Base-by-base conservation (phyloP, 2,888 invertebrate genomes). In the Patella ulyssiponensis region DNA sequence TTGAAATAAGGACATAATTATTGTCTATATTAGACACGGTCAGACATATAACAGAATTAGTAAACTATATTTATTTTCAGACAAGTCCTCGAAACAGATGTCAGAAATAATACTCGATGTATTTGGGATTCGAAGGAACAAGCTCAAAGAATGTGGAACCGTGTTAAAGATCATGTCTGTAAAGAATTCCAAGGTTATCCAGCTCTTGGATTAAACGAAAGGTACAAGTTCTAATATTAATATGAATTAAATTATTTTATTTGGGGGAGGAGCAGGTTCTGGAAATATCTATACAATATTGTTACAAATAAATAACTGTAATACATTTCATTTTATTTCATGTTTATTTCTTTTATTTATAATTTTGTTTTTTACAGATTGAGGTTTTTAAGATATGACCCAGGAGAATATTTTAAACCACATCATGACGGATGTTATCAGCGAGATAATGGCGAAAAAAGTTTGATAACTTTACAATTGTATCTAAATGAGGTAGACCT, bases 181-280 rank as follows among this genome's bases (percentile, higher is more conserved):
- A 75, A 80, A 23, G 75, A 71, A 1, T 88, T 82, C 82, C 79
- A 80, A 9, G 74, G 74, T 2, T 70, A 80, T 64, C 69, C 77
- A 75, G 82, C 85, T 15, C 44, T 87, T n/a, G 88, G 86, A 12
- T 73, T 89, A 9, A 89, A 88, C 80, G 88, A 89, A 82, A 86
- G 88, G 88, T 88, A 76, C 44, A 7, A 44, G 7, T 9, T 44
- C 44, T 44, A 44, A 9, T 44, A 5, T 44, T 44, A 44, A 44
- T 44, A 9, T 44, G 1, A 9, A 44, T 44, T 44, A 9, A 44
- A 9, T 5, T 1, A 44, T 33, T 33, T 4, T 33, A 33, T 33
- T 33, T 33, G 33, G 33, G 5, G 33, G 33, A 33, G 3, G 33
- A 7, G 44, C 7, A 7, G 7, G 44, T 44, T 44, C 44, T 44